Evolutionary conservation across 2,888 invertebrate genomes (phyloP).

Genomic region (Callinectes sapidus): DNA sequence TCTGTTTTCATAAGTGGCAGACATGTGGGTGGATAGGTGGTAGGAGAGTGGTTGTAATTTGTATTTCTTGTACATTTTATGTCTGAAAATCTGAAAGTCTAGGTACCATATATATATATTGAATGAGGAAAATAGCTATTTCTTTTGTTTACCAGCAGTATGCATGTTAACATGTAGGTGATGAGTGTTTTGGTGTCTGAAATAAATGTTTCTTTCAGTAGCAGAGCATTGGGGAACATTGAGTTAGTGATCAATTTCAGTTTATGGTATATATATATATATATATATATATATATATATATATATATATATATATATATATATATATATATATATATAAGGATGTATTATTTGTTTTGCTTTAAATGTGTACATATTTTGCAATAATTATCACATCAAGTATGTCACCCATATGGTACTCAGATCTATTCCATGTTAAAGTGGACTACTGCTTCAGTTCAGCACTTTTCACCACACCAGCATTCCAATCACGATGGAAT

Average conservation of each 20-base stretch:
- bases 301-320: no score
- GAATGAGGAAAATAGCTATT: not conserved
- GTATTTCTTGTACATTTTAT: not conserved
- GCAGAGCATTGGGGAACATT: not conserved
- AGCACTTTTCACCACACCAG: not conserved
- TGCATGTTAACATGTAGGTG: not conserved
- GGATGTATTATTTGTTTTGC: not conserved
- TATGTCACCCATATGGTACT: not conserved
- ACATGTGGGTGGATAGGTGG: not conserved
- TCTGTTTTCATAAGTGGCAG: not conserved
- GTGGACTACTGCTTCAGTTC: not conserved
- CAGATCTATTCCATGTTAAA: not conserved
- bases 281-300: no score
- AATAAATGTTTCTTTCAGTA: not conserved
- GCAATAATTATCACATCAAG: not conserved
- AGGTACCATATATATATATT: not conserved
- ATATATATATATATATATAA: no score
- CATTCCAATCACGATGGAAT: not conserved
- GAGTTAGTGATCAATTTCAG: not conserved
- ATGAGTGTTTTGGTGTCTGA: not conserved
- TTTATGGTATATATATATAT: not conserved
- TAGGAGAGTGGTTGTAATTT: not conserved
- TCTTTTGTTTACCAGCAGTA: not conserved
- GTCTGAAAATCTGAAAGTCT: not conserved
- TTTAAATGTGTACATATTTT: not conserved